Evolutionary conservation across 2,113 vertebrate genomes (phyloP), one percentile per base, ranked within the genome.

Genomic region (Tenebrosternarchus preto): DNA sequence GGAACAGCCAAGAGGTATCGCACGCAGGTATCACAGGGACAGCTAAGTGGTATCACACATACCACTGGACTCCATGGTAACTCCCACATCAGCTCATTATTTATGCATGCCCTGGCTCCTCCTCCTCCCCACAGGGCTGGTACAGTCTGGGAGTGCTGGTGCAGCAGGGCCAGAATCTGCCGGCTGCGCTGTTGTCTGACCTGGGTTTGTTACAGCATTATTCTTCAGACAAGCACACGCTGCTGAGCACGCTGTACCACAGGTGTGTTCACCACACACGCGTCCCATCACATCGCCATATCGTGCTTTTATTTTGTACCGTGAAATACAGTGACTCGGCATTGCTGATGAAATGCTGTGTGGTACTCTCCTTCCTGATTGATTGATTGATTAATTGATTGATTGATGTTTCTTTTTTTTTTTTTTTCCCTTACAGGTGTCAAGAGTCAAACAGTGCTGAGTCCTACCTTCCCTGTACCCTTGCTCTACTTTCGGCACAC

Each of bases 401-500:
- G n/a, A n/a, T n/a, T n/a, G n/a, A n/a, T n/a, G 5, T 53, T 59
- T 31, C 22, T 69, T 1, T 43, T 57, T 73, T 22, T 73, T 5
- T 82, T 25, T 50, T 15, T 33, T 80, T 22, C 15, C 22, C n/a
- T 57, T 9, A 46, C 68, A 95, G 94, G 79, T 95, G 93, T 87
- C 88, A 90, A 85, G 92, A 94, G 59, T 90, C 92, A 0, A 88
- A 87, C 12, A 73, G 85, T 29, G 63, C 84, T 1, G 91, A 95
- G 20, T 91, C 93, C 15, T 92, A 91, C 75, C 19, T 94, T 24
- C 94, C 94, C 4, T 95, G 94, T 88, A 93, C 90, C 73, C 85
- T 95, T 16, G 92, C 92, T 7, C 90, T 95, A 11, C 71, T 93
- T 73, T 88, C 73, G 0, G 71, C 90, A 5, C 85, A 92, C 9